phyloP scores from a whole-genome alignment of 1,140 invertebrate genomes.

The Yoshiicerus persimilis region DNA sequence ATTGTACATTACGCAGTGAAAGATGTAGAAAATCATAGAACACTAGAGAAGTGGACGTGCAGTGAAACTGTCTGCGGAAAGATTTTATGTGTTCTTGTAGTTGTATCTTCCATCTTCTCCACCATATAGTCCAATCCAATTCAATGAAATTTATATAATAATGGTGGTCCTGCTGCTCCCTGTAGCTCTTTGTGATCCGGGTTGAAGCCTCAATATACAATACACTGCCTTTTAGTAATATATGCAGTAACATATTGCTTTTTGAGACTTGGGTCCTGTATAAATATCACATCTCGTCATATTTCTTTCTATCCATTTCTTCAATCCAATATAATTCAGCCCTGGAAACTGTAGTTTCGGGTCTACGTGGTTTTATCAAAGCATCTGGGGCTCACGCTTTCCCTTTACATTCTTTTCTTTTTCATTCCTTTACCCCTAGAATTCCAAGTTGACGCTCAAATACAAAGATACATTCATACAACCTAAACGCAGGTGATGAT shows the following conservation, averaged over 20 bases:
- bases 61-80: not conserved
- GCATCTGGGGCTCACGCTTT: not conserved
- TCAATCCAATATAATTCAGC: not conserved
- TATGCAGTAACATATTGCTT: constrained; percentile 11
- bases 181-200: not conserved
- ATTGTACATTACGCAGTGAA: not conserved
- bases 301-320: not conserved
- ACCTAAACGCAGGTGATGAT: no score
- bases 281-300: constrained; percentile 6
- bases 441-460: not conserved
- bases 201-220: not conserved
- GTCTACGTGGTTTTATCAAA: not conserved
- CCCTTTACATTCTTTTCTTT: not conserved
- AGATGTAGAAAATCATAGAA: not conserved
- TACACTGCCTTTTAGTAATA: not conserved
- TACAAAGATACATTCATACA: not conserved
- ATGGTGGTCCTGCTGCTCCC: not conserved
- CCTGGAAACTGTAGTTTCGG: not conserved
- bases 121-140: not conserved
- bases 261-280: not conserved
- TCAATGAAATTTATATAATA: not conserved
- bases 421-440: not conserved
- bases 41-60: not conserved
- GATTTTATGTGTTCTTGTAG: not conserved
- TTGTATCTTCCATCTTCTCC: not conserved